Base-by-base conservation (phyloP, 2,888 invertebrate species). In the Brachyptera risi region DNA sequence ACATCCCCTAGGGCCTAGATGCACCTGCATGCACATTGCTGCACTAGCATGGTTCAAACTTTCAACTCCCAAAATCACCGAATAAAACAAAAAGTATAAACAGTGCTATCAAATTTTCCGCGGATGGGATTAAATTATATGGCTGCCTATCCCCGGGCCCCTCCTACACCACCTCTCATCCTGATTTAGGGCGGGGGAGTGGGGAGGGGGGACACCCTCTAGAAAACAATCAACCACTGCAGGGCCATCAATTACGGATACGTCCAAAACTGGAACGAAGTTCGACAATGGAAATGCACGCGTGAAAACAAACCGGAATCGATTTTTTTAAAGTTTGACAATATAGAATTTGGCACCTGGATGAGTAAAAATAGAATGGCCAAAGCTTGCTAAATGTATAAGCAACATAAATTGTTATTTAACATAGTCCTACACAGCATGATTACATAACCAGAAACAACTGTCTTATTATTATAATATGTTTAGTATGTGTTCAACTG, bases 271-370 rank as follows among this genome's bases (percentile, higher is more conserved):
- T 54, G 37, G 54, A 54, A 35, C 54, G 54, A 54, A 37, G 19
- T 54, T 54, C 54, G 54, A 54, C 54, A 54, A 54, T 54, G 31
- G 54, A 54, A 54, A 54, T 54, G 54, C 54, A 54, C 23, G 54
- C 21, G 37, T 54, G 23, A 54, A 54, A 54, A 54, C 54, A 54
- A 54, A 47, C 23, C 17, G 23, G 24, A 37, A 54, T 54, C 54
- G 54, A 54, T 54, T 37, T 40, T 47, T 47, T 24, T 23, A n/a
- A 24, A 17, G 21, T 23, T 47, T 47, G 3, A n/a, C 9, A 24
- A 47, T 2, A 47, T 24, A 47, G 23, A 21, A 47, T 47, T 47
- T 47, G 47, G 47, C 47, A 47, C 47, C 47, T 47, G 47, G n/a
- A n/a, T 47, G n/a, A 17, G 42, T 42, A 15, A 42, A 42, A 21